Percentiles rank a stretch among this genome's conserved stretches.
Conservation (phyloP, 2,797 vertebrate genomes). For the Thunnus albacares region DNA sequence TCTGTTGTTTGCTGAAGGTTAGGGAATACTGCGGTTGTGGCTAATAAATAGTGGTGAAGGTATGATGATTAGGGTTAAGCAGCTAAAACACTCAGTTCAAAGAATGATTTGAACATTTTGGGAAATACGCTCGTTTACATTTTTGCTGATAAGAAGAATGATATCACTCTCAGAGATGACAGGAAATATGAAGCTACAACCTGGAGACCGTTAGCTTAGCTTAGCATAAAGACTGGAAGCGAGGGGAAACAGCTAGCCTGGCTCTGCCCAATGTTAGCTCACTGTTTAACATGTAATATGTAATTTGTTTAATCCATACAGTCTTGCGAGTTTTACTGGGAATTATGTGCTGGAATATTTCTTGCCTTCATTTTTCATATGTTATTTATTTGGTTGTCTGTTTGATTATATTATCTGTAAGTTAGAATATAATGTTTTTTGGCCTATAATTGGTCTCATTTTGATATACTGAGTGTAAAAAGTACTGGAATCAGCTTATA, state of each 20-base stretch:
- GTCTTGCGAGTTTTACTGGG: neutral
- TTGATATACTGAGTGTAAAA: too few species aligned
- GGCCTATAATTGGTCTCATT: neutral
- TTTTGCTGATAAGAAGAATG: neutral
- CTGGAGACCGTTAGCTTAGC: neutral
- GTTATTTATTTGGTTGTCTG: neutral
- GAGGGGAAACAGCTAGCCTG: neutral
- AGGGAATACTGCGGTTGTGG: neutral
- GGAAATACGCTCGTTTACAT: neutral
- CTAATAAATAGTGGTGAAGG: neutral
- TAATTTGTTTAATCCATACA: neutral
- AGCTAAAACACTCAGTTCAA: too few species aligned
- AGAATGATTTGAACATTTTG: neutral
- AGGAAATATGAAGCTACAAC: neutral
- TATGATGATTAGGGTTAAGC: neutral
- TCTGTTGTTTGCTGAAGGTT: neutral
- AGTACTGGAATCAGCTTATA: too few species aligned
- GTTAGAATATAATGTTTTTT: neutral
- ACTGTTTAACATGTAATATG: neutral
- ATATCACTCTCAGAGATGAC: neutral
- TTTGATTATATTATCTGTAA: neutral
- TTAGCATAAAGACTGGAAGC: slow-evolving; percentile 9
- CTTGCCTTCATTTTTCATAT: neutral
- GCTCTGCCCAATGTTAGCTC: neutral
- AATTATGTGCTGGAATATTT: too few species aligned